Evolutionary conservation across 2,888 invertebrate genomes (phyloP).

Genomic region (Cerceris rybyensis): DNA sequence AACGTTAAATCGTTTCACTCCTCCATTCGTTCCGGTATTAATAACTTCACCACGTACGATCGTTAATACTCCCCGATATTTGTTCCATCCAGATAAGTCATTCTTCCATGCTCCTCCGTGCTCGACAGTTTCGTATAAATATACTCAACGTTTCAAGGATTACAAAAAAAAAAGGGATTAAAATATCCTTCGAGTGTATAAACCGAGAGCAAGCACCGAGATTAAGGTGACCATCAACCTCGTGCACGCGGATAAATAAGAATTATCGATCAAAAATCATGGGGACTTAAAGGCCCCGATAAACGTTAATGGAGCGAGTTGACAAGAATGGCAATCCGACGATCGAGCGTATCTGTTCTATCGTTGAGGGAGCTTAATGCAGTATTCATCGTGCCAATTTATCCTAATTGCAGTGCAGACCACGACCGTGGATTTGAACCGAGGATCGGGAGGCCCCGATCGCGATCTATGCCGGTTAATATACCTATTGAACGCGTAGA

Average conservation of each 20-base stretch:
- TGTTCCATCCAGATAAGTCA: too few relatives aligned
- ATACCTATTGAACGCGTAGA: conserved; percentile 41
- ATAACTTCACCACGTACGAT: too few relatives aligned
- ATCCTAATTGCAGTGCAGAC: conserved; percentile 40
- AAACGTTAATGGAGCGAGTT: neutral
- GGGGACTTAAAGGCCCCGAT: neutral
- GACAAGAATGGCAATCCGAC: neutral
- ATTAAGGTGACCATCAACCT: too few relatives aligned
- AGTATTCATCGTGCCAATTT: conserved; percentile 28
- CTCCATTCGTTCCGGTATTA: too few relatives aligned
- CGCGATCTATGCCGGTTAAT: conserved; percentile 42
- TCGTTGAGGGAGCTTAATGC: conserved; percentile 8
- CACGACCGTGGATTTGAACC: conserved; percentile 5
- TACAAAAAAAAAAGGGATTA: too few relatives aligned
- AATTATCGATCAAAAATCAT: neutral
- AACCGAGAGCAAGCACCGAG: too few relatives aligned
- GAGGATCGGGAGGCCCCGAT: conserved; percentile 36
- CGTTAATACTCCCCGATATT: too few relatives aligned
- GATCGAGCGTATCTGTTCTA: neutral
- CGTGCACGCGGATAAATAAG: neutral
- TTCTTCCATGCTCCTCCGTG: too few relatives aligned
- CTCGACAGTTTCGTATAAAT: too few relatives aligned
- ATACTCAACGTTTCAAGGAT: too few relatives aligned
- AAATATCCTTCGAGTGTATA: too few relatives aligned
- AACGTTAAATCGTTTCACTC: too few relatives aligned